A percentile compares a stretch with the other conserved stretches of the same genome.
Evolutionary conservation across 2,113 vertebrate species (phyloP).

Genomic region (Noctilio leporinus): DNA sequence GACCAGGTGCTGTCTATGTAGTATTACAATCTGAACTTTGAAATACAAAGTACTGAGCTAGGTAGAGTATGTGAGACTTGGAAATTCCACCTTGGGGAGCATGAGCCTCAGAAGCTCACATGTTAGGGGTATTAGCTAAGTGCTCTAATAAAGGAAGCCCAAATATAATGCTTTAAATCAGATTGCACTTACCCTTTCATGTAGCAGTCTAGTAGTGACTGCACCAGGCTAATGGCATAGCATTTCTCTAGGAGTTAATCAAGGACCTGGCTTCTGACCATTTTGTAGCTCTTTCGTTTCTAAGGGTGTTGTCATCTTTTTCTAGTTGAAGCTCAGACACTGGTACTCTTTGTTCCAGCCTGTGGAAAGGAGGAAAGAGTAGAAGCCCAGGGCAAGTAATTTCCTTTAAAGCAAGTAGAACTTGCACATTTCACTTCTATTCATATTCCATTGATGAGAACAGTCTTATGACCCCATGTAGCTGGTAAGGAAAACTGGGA

Average conservation of each 20-base stretch:
- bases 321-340: not conserved
- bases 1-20: not conserved
- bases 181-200: not conserved
- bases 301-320: not conserved
- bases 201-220: not conserved
- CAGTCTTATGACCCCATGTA: not conserved
- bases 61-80: not conserved
- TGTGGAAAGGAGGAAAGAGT: not conserved
- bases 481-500: not conserved
- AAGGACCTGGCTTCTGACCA: not conserved
- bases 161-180: not conserved
- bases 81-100: not conserved
- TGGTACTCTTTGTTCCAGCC: not conserved
- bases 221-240: not conserved
- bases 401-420: not conserved
- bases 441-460: not conserved
- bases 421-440: not conserved
- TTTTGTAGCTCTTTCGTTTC: not conserved
- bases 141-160: not conserved
- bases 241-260: not conserved
- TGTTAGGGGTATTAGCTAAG: not conserved
- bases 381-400: not conserved
- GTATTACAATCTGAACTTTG: not conserved
- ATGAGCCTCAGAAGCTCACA: not conserved
- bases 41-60: not conserved